Percentiles rank a stretch among this genome's conserved stretches.
These are phyloP conservation scores for Disparrhopalites patrizii DNA, from an alignment of 2,888 invertebrate species.

Conservation along the genomic window DNA sequence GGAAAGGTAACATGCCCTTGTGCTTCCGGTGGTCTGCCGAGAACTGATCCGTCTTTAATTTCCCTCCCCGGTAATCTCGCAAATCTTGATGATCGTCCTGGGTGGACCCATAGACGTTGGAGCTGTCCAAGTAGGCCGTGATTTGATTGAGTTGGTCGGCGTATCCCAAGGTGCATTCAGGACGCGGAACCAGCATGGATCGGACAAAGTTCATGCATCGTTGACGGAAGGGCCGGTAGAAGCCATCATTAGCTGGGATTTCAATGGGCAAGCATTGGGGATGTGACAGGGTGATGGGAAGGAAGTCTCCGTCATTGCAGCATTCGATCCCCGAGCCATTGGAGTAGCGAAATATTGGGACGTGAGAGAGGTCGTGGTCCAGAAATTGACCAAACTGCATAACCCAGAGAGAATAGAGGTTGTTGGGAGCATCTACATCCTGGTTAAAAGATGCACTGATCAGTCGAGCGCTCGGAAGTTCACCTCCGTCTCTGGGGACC, in stretches of 20 bases:
- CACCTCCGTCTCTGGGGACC: slow-evolving; percentile 51
- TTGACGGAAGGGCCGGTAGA: slow-evolving; percentile 42
- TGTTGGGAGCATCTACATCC: slow-evolving; percentile 45
- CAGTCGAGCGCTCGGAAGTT: slow-evolving; percentile 50
- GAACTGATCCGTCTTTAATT: slow-evolving; percentile 7
- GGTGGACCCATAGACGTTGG: slow-evolving; percentile 74
- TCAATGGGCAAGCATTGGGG: slow-evolving; percentile 48
- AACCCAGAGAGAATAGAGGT: slow-evolving; percentile 41
- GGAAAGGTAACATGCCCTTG: slow-evolving; percentile 23
- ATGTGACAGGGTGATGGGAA: slow-evolving; percentile 37
- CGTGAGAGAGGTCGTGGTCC: slow-evolving; percentile 38
- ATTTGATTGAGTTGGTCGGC: slow-evolving; percentile 71
- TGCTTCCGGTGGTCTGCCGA: not conserved
- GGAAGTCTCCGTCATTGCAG: slow-evolving; percentile 35
- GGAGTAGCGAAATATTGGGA: slow-evolving; percentile 30
- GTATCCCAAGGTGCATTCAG: slow-evolving; percentile 60
- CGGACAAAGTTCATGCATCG: slow-evolving; percentile 70
- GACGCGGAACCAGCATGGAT: slow-evolving; percentile 64
- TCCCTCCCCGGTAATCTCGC: slow-evolving; percentile 60
- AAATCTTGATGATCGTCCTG: slow-evolving; percentile 62
- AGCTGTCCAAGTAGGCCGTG: slow-evolving; percentile 71
- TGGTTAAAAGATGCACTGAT: slow-evolving; percentile 50
- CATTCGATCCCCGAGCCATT: slow-evolving; percentile 49
- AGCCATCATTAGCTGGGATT: slow-evolving; percentile 44
- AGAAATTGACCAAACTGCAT: slow-evolving; percentile 48